Evolutionary conservation across 2,888 invertebrate species (phyloP), one percentile per base, ranked within the genome.

Genomic region (Thymelicus acteon): DNA sequence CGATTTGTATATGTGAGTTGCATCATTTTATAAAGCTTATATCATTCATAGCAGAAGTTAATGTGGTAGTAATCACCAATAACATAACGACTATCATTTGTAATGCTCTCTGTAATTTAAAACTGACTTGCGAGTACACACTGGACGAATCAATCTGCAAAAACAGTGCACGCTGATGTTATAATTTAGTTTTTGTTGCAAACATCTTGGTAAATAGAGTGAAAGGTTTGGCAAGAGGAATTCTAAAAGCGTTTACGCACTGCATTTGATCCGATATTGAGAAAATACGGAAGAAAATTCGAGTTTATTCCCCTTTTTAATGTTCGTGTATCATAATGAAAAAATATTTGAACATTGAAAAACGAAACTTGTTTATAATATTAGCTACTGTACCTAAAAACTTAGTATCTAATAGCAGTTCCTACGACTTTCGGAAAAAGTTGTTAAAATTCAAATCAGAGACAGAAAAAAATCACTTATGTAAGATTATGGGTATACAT

Each of bases 11-110:
- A 39, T n/a, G 37, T 49, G 37, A 31, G 39, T 67, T 67, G 48
- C 67, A 60, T 67, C 67, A 67, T 19, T 64, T 54, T 54, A 54
- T 54, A 49, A 63, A 44, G n/a, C 31, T 66, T n/a, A 48, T 66
- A 58, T 60, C 66, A 58, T 40, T 54, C 37, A 49, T 15, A 52
- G 37, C 12, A 44, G n/a, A 54, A 39, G 19, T 54, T 60, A 48
- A 67, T 60, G 67, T 60, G n/a, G 49, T 24, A 15, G 37, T 66
- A 66, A 66, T 66, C 37, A 66, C 44, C 37, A 67, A 67, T 65
- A 57, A 57, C 10, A 60, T 48, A 49, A 60, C 49, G 49, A 67
- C 67, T 67, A 8, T 67, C 67, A 67, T 67, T 66, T 66, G 48
- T 48, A 67, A 37, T 37, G 48, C 49, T 49, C 49, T 40, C 48